Conservation (phyloP, 2,888 invertebrate genomes). For the Eupsilia transversa region DNA sequence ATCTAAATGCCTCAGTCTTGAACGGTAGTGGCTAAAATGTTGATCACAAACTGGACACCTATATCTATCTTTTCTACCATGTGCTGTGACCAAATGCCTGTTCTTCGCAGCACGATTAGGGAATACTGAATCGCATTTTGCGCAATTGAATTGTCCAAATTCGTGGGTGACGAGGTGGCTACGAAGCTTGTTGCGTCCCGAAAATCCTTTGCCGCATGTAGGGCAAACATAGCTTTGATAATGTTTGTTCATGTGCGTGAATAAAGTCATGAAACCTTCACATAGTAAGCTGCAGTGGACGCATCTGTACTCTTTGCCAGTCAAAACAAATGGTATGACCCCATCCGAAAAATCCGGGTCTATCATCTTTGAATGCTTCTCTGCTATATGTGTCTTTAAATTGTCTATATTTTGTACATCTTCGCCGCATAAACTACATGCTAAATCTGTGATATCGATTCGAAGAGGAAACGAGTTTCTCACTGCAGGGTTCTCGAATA, state of each 20-base stretch:
- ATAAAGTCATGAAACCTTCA: conserved; percentile 76
- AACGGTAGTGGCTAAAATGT: conserved; percentile 77
- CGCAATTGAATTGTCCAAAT: conserved; percentile 80
- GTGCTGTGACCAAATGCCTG: conserved; percentile 72
- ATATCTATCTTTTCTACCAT: conserved; percentile 77
- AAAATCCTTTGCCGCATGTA: conserved; percentile 86
- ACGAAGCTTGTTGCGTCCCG: conserved; percentile 81
- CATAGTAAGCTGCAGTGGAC: conserved; percentile 73
- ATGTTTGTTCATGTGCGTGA: conserved; percentile 85
- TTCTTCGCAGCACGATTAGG: conserved; percentile 73
- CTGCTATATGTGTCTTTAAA: conserved; percentile 76
- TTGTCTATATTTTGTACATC: conserved; percentile 64
- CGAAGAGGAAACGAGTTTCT: conserved; percentile 79
- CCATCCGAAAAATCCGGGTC: conserved; percentile 75
- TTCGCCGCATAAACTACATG: conserved; percentile 74
- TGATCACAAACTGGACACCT: conserved; percentile 79
- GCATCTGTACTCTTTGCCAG: conserved; percentile 76
- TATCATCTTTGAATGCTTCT: conserved; percentile 69
- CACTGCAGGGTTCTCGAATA: conserved; percentile 73
- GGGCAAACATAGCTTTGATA: conserved; percentile 84
- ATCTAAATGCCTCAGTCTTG: conserved; percentile 76
- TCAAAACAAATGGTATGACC: conserved; percentile 79
- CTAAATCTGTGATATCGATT: conserved; percentile 79
- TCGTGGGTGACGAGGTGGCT: conserved; percentile 83
- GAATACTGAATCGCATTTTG: conserved; percentile 83